Conservation (phyloP, 2,113 vertebrate species). For the Pedetes capensis region DNA sequence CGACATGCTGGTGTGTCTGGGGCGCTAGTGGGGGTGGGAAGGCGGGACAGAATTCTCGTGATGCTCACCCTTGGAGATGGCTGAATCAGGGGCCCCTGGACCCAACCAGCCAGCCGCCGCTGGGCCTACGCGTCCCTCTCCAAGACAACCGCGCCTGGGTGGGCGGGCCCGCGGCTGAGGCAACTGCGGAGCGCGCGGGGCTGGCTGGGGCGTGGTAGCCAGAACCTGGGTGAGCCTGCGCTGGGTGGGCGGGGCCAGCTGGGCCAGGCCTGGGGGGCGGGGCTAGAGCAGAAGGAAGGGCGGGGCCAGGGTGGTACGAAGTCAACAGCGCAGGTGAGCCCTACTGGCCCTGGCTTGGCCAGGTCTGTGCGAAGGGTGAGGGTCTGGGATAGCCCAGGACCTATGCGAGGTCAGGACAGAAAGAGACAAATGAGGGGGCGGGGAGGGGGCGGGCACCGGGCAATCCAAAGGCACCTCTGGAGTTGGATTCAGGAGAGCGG, state of each 20-base stretch:
- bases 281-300: accelerated
- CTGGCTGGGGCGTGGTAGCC: background rate
- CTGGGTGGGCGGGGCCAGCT: background rate
- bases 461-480: too few species aligned
- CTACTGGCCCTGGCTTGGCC: accelerated
- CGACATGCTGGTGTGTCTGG: conserved; percentile 40
- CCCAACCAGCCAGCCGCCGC: accelerated
- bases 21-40: background rate
- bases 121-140: conserved; percentile 52
- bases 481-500: accelerated
- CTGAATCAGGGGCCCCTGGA: background rate
- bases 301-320: accelerated
- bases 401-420: background rate
- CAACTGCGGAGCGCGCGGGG: background rate
- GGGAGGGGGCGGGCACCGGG: background rate
- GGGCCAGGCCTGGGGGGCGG: background rate
- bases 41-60: background rate
- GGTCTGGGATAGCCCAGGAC: background rate
- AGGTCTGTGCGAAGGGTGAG: accelerated
- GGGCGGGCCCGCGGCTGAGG: background rate
- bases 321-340: accelerated
- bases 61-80: background rate
- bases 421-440: too few species aligned
- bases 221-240: background rate
- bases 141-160: conserved; percentile 33